phyloP scores from a whole-genome alignment of 2,888 invertebrate species.

The Sphinx pinastri region DNA sequence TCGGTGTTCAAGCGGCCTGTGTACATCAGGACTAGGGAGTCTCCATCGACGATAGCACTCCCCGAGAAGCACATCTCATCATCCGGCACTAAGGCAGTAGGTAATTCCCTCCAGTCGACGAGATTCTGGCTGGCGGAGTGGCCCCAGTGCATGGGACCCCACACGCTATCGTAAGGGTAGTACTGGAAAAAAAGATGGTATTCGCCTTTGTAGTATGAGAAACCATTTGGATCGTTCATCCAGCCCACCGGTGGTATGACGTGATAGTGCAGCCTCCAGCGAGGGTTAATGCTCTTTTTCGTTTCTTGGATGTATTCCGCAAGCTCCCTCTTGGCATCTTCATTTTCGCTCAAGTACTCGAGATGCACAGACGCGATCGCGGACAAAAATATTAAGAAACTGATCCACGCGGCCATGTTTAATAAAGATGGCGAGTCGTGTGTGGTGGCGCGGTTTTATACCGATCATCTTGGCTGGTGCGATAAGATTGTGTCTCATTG shows the following conservation, averaged over 20 bases:
- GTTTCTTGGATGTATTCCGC: constrained; percentile 66
- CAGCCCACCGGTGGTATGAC: constrained; percentile 76
- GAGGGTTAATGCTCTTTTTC: constrained; percentile 59
- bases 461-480: background rate
- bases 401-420: constrained; percentile 12
- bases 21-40: constrained; percentile 67
- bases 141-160: constrained; percentile 84
- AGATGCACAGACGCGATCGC: constrained; percentile 44
- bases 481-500: constrained; percentile 28
- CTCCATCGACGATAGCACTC: constrained; percentile 69
- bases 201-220: constrained; percentile 75
- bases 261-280: constrained; percentile 70
- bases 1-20: constrained; percentile 59
- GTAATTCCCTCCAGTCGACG: constrained; percentile 75
- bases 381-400: constrained; percentile 39
- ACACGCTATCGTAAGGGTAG: constrained; percentile 73
- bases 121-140: constrained; percentile 75
- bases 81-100: constrained; percentile 77
- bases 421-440: background rate
- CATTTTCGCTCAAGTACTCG: constrained; percentile 43
- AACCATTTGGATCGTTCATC: constrained; percentile 85
- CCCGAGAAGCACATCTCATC: constrained; percentile 77
- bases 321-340: constrained; percentile 47
- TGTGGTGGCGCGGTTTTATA: constrained; percentile 21
- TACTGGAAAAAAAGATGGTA: constrained; percentile 83